Evolutionary conservation across 2,797 vertebrate genomes (phyloP).

Genomic region (Trachops cirrhosus): DNA sequence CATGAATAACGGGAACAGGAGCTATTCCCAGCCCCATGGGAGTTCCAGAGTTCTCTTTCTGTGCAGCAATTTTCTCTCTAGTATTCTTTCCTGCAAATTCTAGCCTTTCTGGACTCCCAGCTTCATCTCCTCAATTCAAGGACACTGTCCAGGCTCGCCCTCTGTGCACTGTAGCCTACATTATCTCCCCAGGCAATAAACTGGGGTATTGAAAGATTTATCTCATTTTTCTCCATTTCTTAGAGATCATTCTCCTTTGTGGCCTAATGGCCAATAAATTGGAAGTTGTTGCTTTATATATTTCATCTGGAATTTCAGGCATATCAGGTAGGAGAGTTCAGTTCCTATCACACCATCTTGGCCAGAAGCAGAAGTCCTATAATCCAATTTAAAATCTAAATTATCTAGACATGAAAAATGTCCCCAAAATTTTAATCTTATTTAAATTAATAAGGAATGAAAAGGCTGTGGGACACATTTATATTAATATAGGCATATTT

Average conservation of each 20-base stretch:
- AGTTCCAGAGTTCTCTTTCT: background rate
- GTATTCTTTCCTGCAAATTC: background rate
- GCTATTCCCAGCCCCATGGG: background rate
- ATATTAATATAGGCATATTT: background rate
- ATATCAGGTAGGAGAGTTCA: background rate
- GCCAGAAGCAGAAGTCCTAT: background rate
- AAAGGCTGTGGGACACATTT: background rate
- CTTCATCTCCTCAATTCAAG: background rate
- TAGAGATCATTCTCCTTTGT: background rate
- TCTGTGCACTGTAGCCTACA: background rate
- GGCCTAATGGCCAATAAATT: background rate
- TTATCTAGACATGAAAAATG: background rate
- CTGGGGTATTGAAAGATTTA: background rate
- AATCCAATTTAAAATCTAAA: background rate
- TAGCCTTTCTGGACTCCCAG: background rate
- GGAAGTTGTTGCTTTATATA: background rate
- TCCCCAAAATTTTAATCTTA: background rate
- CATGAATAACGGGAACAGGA: background rate
- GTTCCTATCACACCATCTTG: background rate
- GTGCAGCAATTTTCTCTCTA: background rate
- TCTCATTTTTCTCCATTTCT: constrained; percentile 23
- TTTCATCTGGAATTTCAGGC: background rate
- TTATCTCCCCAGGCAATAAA: background rate
- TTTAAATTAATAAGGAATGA: background rate
- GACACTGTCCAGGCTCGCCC: background rate